Evolutionary conservation across 1,140 invertebrate species (phyloP).

Genomic region (Drosophila ambigua): DNA sequence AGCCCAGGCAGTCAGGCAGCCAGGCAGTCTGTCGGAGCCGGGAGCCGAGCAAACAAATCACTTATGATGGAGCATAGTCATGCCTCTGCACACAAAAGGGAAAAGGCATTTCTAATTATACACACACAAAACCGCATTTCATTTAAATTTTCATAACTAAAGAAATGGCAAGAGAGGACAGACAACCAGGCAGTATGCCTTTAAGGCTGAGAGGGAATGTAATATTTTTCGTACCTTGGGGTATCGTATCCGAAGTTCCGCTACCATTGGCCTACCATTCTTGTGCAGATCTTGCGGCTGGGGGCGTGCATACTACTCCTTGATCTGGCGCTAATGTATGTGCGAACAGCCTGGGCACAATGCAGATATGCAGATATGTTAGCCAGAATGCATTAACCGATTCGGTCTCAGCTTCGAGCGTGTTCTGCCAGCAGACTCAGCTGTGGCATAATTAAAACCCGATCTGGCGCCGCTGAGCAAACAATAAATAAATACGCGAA

Average conservation of each 20-base stretch:
- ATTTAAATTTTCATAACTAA: constrained; percentile 33
- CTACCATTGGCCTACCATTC: too few species aligned
- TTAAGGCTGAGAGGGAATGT: neutral
- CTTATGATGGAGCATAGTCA: constrained; percentile 52
- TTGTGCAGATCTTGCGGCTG: neutral
- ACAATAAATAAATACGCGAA: constrained; percentile 50
- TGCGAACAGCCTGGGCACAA: constrained; percentile 40
- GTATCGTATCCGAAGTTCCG: neutral
- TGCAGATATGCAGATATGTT: constrained; percentile 38
- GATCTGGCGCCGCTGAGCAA: constrained; percentile 39
- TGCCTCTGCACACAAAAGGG: constrained; percentile 32
- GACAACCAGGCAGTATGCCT: neutral
- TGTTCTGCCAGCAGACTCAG: constrained; percentile 12
- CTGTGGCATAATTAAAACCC: constrained; percentile 53
- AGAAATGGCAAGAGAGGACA: constrained; percentile 11
- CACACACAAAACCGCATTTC: constrained; percentile 35
- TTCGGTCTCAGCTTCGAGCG: neutral
- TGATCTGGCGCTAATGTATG: constrained; percentile 53
- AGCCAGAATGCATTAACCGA: constrained; percentile 4
- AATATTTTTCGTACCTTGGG: neutral
- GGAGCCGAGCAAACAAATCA: constrained; percentile 64
- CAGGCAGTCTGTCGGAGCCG: constrained; percentile 30
- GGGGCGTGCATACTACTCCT: constrained; percentile 32
- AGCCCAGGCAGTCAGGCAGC: constrained; percentile 22
- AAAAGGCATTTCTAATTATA: constrained; percentile 61